phyloP scores from a whole-genome alignment of 2,888 invertebrate genomes.

The Branchipolynoe longqiensis region DNA sequence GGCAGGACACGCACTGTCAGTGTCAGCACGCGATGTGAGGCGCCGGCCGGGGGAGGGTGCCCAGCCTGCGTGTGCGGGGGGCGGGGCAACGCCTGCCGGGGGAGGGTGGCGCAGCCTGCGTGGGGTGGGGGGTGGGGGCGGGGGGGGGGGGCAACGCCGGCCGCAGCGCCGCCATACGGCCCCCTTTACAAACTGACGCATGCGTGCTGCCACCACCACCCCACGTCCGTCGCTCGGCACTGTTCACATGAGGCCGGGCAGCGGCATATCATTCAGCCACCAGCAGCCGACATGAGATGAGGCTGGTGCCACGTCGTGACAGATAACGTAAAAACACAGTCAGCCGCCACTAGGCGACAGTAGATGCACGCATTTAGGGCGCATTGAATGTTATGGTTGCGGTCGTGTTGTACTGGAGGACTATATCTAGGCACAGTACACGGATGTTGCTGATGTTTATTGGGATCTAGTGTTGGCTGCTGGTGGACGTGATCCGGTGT shows the following conservation, averaged over 20 bases:
- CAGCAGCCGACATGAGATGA: conserved; percentile 8
- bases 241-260: no score
- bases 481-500: not conserved
- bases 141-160: not conserved
- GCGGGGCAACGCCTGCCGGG: not conserved
- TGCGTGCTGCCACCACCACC: not conserved
- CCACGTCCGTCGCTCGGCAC: not conserved
- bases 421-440: not conserved
- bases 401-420: not conserved
- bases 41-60: no score
- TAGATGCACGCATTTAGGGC: not conserved
- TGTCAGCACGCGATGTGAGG: no score
- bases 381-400: not conserved
- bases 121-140: not conserved
- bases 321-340: no score
- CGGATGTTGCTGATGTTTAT: not conserved
- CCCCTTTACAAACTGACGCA: conserved; percentile 27
- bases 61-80: no score
- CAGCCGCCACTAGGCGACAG: not conserved
- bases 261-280: conserved; percentile 22
- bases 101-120: not conserved
- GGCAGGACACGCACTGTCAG: no score
- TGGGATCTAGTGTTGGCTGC: not conserved
- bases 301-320: no score
- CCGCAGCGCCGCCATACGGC: conserved; percentile 32